Base-by-base conservation (phyloP, 1,140 invertebrate genomes). In the Charaxes varanes region DNA sequence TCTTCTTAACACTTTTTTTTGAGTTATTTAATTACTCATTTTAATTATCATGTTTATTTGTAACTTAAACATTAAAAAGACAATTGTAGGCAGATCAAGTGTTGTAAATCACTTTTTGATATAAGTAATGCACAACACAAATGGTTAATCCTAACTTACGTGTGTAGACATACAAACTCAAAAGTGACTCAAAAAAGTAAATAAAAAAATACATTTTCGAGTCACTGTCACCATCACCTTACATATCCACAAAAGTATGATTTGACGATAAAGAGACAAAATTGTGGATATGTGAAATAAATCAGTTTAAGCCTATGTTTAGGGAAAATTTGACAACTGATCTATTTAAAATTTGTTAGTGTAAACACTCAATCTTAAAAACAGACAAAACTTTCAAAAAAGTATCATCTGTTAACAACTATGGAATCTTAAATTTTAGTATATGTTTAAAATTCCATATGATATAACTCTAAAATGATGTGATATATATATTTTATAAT, bases 341-440 rank as follows among this genome's bases (percentile, higher is more conserved):
- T 40, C 40, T 40, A 33, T 24, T 24, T 16, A 18, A 23, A 34
- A 18, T 14, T 21, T 62, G 45, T 59, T 52, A 56, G 53, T 56
- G 30, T 31, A 36, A 53, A 67, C 61, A 67, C 57, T 63, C 61
- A 61, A 42, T 53, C 54, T 67, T 64, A 66, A 44, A 11, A 36
- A 36, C 44, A 48, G 38, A 53, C 18, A 21, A n/a, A 31, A 56
- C 41, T 56, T 60, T 41, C 31, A 24, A 34, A 46, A 51, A 54
- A 46, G 40, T 45, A 36, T 31, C 22, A 45, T 48, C 43, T 50
- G 12, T 12, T 23, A 14, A 27, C 13, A 34, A 14, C 18, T 22
- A 21, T 33, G 36, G 43, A 61, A 47, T 38, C 49, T 16, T 38
- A 35, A 56, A 53, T 38, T 5, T 12, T 26, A 6, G 18, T 21